Conservation (phyloP, 1,140 invertebrate species). For the Monomorium pharaonis region DNA sequence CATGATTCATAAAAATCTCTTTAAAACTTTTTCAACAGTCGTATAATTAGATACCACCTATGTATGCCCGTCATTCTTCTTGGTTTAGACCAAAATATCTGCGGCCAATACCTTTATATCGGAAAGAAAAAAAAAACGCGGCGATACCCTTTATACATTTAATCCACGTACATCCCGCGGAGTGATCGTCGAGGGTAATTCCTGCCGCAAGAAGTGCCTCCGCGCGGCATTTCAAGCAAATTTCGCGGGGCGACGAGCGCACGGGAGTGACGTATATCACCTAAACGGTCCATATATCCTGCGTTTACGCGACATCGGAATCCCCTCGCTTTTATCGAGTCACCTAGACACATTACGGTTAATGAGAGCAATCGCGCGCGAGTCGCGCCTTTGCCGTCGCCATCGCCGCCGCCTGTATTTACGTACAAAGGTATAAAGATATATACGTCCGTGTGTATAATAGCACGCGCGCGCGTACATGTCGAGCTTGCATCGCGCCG, state of each 20-base stretch:
- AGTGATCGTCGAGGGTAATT: conserved; percentile 12
- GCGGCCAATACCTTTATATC: neutral
- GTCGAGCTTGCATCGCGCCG: conserved; percentile 62
- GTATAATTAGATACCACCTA: neutral
- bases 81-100: neutral
- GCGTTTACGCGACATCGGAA: conserved; percentile 79
- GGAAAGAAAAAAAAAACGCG: neutral
- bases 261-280: conserved; percentile 19
- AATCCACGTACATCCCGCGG: neutral
- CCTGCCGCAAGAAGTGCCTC: conserved; percentile 45
- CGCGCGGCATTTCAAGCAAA: conserved; percentile 56
- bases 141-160: neutral
- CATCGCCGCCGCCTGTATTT: conserved; percentile 55
- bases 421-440: conserved; percentile 63
- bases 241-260: conserved; percentile 11
- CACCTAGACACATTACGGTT: conserved; percentile 79
- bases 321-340: conserved; percentile 80
- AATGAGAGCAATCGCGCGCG: conserved; percentile 75
- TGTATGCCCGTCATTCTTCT: neutral
- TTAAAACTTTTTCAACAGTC: neutral
- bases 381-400: conserved; percentile 50
- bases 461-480: conserved; percentile 44
- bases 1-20: neutral
- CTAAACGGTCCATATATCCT: conserved; percentile 73
- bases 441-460: conserved; percentile 55